A percentile compares a stretch with the other conserved stretches of the same genome.
Conservation (phyloP, 2,113 vertebrate species). For the Scytalopus superciliaris region DNA sequence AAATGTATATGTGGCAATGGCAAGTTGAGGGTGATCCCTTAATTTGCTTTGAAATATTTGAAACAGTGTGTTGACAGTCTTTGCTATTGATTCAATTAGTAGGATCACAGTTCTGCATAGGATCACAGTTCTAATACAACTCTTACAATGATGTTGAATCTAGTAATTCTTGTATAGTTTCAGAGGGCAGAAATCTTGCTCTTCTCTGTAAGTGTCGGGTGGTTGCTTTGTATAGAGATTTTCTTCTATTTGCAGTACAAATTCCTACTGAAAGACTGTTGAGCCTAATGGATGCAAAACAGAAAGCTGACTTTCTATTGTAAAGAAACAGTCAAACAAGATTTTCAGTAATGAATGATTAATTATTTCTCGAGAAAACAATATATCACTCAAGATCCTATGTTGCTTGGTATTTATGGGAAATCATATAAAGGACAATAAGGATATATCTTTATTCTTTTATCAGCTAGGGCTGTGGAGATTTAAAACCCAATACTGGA, state of each 20-base stretch:
- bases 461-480: not conserved
- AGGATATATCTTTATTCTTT: not conserved
- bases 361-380: not conserved
- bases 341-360: not conserved
- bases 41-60: conserved; percentile 3
- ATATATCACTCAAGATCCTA: not conserved
- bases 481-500: not conserved
- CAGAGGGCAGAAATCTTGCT: not conserved
- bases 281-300: not conserved
- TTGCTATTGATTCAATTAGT: not conserved
- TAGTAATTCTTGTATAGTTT: not conserved
- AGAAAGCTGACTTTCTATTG: not conserved
- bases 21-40: not conserved
- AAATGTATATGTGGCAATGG: not conserved
- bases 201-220: not conserved
- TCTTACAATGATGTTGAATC: not conserved
- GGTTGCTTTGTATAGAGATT: not conserved
- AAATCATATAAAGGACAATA: not conserved
- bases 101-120: not conserved
- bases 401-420: conserved; percentile 12
- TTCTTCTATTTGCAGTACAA: not conserved
- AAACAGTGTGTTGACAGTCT: not conserved
- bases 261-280: not conserved
- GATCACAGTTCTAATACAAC: not conserved
- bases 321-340: not conserved